A percentile compares a stretch with the other conserved stretches of the same genome.
Evolutionary conservation across 2,888 invertebrate genomes (phyloP).

Genomic region (Carpatolechia fugitivella): DNA sequence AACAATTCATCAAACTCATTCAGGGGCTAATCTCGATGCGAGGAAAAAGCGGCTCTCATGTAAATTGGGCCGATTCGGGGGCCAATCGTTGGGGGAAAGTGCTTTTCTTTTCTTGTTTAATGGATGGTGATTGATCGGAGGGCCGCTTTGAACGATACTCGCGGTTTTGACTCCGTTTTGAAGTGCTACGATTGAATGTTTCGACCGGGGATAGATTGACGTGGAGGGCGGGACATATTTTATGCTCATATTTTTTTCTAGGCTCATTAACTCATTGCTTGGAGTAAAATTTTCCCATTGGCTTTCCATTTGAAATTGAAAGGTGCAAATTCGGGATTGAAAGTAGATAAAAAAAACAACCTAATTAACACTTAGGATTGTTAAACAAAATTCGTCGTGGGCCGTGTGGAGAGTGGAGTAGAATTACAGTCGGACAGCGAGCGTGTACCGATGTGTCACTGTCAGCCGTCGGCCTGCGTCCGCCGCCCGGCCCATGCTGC

Average conservation of each 20-base stretch:
- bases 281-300: background rate
- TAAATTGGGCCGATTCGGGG: slow-evolving; percentile 78
- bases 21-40: slow-evolving; percentile 77
- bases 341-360: too few relatives aligned
- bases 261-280: background rate
- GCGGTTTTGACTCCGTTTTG: slow-evolving; percentile 74
- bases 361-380: slow-evolving; percentile 31
- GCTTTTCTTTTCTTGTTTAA: slow-evolving; percentile 79
- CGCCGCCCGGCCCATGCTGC: slow-evolving; percentile 53
- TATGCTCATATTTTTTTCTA: background rate
- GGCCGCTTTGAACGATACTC: slow-evolving; percentile 66
- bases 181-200: slow-evolving; percentile 61
- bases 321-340: too few relatives aligned
- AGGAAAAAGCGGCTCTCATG: slow-evolving; percentile 80
- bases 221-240: slow-evolving; percentile 5
- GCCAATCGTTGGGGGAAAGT: slow-evolving; percentile 76
- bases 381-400: slow-evolving; percentile 56
- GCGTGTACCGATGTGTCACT: slow-evolving; percentile 79
- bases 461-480: slow-evolving; percentile 56
- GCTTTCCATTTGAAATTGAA: background rate
- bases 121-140: slow-evolving; percentile 79
- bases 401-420: slow-evolving; percentile 51
- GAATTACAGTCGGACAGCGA: slow-evolving; percentile 74
- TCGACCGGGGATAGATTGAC: slow-evolving; percentile 40
- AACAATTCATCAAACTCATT: slow-evolving; percentile 79